These are phyloP conservation scores for Habrosyne pyritoides DNA, from an alignment of 2,888 invertebrate genomes.

Conservation along the genomic window DNA sequence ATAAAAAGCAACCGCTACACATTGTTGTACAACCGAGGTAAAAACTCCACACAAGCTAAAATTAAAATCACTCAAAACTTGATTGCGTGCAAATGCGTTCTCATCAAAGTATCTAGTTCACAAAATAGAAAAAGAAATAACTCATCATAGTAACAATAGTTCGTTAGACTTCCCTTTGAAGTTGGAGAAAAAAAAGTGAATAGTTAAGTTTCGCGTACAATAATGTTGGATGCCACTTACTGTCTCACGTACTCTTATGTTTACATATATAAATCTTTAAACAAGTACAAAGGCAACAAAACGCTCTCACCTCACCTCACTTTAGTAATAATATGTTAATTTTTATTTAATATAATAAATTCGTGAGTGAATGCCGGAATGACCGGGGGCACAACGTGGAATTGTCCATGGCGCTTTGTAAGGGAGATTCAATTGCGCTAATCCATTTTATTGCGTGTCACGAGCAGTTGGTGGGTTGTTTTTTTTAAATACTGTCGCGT, in stretches of 20 bases:
- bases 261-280: constrained; percentile 78
- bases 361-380: constrained; percentile 57
- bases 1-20: constrained; percentile 1
- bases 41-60: constrained; percentile 27
- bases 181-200: constrained; percentile 19
- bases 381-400: constrained; percentile 25
- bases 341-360: constrained; percentile 79
- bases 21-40: constrained; percentile 24
- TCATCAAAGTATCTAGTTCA: constrained; percentile 56
- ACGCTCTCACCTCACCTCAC: constrained; percentile 52
- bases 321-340: constrained; percentile 77
- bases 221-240: constrained; percentile 30
- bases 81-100: constrained; percentile 46
- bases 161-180: constrained; percentile 67
- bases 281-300: constrained; percentile 62
- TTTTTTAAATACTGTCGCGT: constrained; percentile 21
- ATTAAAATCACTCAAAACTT: constrained; percentile 19
- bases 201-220: constrained; percentile 12
- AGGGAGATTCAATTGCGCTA: constrained; percentile 69
- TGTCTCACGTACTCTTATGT: constrained; percentile 66
- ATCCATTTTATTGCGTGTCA: constrained; percentile 81
- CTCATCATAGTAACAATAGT: constrained; percentile 64
- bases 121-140: constrained; percentile 52
- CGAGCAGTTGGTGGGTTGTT: constrained; percentile 46
- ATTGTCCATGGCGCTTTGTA: constrained; percentile 42